phyloP scores from a whole-genome alignment of 2,797 vertebrate species.

The Coregonus ussuriensis region DNA sequence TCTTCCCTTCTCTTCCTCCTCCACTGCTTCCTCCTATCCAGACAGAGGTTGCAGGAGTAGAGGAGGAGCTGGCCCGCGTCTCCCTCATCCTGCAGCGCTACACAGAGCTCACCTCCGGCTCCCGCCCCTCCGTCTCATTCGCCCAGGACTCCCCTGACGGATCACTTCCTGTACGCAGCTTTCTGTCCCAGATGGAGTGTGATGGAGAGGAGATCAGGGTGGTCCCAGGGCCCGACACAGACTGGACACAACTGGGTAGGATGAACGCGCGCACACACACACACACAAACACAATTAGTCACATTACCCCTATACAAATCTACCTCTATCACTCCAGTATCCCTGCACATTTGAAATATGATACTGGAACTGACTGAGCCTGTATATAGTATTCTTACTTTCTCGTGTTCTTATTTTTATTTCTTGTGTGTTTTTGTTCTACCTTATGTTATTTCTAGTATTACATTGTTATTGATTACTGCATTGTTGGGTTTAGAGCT shows the following conservation, averaged over 20 bases:
- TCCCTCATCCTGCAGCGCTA: conserved; percentile 82
- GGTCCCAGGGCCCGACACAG: conserved; percentile 58
- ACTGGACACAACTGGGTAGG: conserved; percentile 76
- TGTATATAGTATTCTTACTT: too few species aligned
- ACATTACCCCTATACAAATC: not conserved
- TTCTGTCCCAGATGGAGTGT: conserved; percentile 87
- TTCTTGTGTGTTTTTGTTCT: too few species aligned
- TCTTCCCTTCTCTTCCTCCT: too few species aligned
- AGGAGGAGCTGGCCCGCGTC: conserved; percentile 81
- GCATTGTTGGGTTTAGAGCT: too few species aligned
- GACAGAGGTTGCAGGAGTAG: conserved; percentile 63
- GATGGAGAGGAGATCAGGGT: conserved; percentile 78
- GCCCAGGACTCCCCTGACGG: conserved; percentile 76
- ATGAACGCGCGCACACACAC: not conserved
- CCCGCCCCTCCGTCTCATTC: conserved; percentile 77
- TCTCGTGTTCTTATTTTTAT: too few species aligned
- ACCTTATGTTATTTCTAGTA: too few species aligned
- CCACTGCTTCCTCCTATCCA: conserved; percentile 3
- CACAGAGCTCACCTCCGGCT: conserved; percentile 74
- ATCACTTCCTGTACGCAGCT: conserved; percentile 77
- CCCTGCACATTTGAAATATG: too few species aligned
- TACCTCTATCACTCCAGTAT: not conserved
- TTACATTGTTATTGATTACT: too few species aligned
- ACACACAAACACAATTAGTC: not conserved
- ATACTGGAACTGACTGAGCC: too few species aligned